A percentile compares a stretch with the other conserved stretches of the same genome.
Evolutionary conservation across 2,888 invertebrate genomes (phyloP).

Genomic region (Xestia c-nigrum): DNA sequence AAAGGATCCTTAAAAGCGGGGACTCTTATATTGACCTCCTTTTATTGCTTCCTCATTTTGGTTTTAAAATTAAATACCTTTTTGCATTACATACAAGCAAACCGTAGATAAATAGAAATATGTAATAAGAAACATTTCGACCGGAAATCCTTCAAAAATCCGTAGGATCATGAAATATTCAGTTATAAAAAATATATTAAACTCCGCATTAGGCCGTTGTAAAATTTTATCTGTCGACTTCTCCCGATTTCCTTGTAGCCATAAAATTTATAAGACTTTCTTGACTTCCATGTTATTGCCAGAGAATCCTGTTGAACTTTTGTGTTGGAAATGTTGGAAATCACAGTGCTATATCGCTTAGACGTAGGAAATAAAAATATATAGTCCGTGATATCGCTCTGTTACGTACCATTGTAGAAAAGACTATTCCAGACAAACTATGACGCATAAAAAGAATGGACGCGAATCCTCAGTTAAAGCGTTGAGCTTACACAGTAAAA

Average conservation of each 20-base stretch:
- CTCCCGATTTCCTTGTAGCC: constrained; percentile 42
- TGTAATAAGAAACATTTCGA: constrained; percentile 22
- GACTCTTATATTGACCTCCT: constrained; percentile 48
- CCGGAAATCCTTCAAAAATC: constrained; percentile 27
- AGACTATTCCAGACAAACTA: constrained; percentile 27
- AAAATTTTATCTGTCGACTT: constrained; percentile 58
- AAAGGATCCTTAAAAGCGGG: constrained; percentile 44
- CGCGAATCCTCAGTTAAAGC: not conserved
- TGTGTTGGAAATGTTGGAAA: constrained; percentile 48
- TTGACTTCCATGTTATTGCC: constrained; percentile 50
- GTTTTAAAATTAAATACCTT: constrained; percentile 32
- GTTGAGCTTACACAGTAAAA: not conserved
- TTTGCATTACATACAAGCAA: not conserved
- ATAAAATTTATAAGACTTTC: constrained; percentile 63
- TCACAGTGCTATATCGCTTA: constrained; percentile 47
- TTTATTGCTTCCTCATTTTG: constrained; percentile 53
- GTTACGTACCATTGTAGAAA: constrained; percentile 27
- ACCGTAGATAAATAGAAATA: constrained; percentile 8
- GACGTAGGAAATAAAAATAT: constrained; percentile 54
- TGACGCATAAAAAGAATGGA: constrained; percentile 16
- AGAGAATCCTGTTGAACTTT: constrained; percentile 55
- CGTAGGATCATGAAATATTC: constrained; percentile 38
- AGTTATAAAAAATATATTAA: constrained; percentile 56
- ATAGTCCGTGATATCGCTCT: constrained; percentile 54
- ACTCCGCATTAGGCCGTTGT: constrained; percentile 55